Evolutionary conservation across 2,113 vertebrate species (phyloP).

Genomic region (Ranitomeya imitator): DNA sequence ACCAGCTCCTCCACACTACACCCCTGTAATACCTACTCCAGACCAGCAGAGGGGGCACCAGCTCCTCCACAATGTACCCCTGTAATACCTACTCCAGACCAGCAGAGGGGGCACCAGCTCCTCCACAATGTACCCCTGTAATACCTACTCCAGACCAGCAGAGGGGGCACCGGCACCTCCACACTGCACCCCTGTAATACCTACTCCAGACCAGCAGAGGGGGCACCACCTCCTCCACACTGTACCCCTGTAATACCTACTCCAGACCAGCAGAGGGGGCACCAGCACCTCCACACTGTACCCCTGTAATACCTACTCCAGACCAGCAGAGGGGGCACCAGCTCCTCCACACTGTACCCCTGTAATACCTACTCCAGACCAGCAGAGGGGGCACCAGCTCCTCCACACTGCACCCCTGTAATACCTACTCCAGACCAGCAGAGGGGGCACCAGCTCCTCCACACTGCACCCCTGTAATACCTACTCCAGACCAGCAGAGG

Average conservation of each 20-base stretch:
- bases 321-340: no score
- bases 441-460: no score
- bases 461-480: no score
- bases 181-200: neutral
- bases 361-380: no score
- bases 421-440: no score
- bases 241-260: neutral
- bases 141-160: neutral
- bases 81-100: neutral
- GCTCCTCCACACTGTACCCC: no score
- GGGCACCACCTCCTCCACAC: neutral
- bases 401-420: no score
- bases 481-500: no score
- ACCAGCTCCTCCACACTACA: neutral
- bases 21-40: constrained; percentile 32
- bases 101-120: neutral
- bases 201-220: neutral
- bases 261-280: neutral
- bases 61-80: neutral
- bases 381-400: no score
- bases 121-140: neutral
- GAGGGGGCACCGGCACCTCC: neutral
- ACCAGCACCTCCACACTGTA: no score
- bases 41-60: neutral
- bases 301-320: no score